A percentile compares a stretch with the other conserved stretches of the same genome.
Conservation (phyloP, 1,140 invertebrate species). For the Bilobella aurantiaca region DNA sequence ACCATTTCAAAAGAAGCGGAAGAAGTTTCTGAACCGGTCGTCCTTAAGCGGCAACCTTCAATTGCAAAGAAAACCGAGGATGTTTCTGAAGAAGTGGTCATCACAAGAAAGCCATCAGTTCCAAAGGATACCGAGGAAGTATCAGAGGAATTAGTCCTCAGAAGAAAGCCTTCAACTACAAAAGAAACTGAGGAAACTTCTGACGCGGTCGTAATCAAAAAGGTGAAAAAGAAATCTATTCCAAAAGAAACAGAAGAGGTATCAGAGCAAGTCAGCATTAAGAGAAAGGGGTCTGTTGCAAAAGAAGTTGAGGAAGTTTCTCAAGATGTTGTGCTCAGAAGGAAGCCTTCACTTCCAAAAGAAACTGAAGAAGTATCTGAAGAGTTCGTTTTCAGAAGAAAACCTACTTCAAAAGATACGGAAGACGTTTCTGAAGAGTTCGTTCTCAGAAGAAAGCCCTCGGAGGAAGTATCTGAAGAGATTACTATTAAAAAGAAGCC, state of each 20-base stretch:
- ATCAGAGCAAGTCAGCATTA: no score
- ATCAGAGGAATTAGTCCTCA: slow-evolving; percentile 32
- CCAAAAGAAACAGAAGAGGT: no score
- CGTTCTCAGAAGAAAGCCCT: no score
- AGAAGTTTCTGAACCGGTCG: no score
- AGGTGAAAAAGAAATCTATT: neutral
- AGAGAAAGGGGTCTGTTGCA: no score
- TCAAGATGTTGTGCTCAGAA: slow-evolving; percentile 50
- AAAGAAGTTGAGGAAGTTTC: slow-evolving; percentile 1
- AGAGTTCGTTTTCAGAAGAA: slow-evolving; percentile 30
- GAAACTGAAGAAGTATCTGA: slow-evolving; percentile 36
- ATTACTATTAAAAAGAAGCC: no score
- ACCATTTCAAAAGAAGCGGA: no score
- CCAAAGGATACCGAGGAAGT: slow-evolving; percentile 33
- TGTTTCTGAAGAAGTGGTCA: slow-evolving; percentile 44
- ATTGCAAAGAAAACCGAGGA: slow-evolving; percentile 1
- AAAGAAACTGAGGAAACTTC: slow-evolving; percentile 51
- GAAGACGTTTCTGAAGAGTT: slow-evolving; percentile 46
- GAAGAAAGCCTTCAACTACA: slow-evolving; percentile 20
- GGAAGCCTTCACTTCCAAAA: slow-evolving; percentile 43
- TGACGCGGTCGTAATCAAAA: neutral
- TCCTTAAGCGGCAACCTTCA: no score
- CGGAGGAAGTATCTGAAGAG: no score
- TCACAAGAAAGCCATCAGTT: slow-evolving; percentile 49
- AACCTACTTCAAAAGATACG: slow-evolving; percentile 40